phyloP scores from a whole-genome alignment of 2,797 vertebrate species.

The Holocentrus rufus region DNA sequence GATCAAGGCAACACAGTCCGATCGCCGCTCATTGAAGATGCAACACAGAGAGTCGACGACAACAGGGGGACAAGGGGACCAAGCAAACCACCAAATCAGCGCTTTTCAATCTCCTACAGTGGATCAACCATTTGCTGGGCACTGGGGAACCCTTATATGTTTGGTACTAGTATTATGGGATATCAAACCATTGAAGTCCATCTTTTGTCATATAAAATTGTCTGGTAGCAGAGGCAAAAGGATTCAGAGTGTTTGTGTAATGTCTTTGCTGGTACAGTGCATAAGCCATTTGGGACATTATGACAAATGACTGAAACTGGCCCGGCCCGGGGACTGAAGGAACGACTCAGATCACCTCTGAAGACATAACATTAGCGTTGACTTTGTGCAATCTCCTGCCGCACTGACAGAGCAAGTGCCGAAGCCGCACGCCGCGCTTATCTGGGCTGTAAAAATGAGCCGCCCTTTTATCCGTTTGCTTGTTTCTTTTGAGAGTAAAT shows the following conservation, averaged over 20 bases:
- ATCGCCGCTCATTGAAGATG: background rate
- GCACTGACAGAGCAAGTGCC: slow-evolving; percentile 32
- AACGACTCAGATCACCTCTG: slow-evolving; percentile 57
- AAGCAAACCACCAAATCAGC: slow-evolving; percentile 64
- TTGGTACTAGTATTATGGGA: background rate
- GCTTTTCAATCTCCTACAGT: background rate
- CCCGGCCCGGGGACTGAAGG: slow-evolving; percentile 56
- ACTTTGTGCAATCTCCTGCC: slow-evolving; percentile 46
- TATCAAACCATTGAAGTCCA: background rate
- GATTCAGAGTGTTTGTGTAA: slow-evolving; percentile 8
- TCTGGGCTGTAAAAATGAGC: slow-evolving; percentile 41
- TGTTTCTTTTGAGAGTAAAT: slow-evolving; percentile 55
- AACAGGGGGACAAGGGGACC: slow-evolving; percentile 44
- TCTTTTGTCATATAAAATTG: background rate
- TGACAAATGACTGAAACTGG: slow-evolving; percentile 46
- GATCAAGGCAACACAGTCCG: slow-evolving; percentile 9
- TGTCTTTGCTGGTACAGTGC: slow-evolving; percentile 26
- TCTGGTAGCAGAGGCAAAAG: slow-evolving; percentile 23
- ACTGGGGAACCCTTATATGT: background rate
- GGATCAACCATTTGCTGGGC: background rate
- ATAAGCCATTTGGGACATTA: slow-evolving; percentile 47
- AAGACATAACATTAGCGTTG: slow-evolving; percentile 51
- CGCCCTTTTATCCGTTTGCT: slow-evolving; percentile 51
- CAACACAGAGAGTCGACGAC: slow-evolving; percentile 14
- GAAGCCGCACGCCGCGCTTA: slow-evolving; percentile 38